phyloP scores from a whole-genome alignment of 2,888 invertebrate species.

The Choristoneura rosaceana region DNA sequence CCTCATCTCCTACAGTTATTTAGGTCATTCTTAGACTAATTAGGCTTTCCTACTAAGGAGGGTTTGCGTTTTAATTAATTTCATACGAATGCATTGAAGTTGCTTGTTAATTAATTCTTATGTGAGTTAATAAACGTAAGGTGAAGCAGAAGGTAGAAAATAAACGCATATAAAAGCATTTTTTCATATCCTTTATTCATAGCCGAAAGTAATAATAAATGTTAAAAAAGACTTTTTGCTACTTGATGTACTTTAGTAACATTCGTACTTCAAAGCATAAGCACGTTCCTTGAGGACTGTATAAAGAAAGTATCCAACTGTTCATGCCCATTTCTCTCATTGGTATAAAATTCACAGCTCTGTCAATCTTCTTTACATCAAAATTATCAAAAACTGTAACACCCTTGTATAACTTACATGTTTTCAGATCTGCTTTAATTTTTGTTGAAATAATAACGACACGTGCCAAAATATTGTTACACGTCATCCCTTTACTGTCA shows the following conservation, averaged over 20 bases:
- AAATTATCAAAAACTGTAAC: slow-evolving; percentile 48
- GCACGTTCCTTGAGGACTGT: slow-evolving; percentile 47
- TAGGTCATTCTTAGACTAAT: slow-evolving; percentile 8
- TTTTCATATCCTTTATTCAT: not conserved
- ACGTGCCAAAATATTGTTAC: slow-evolving; percentile 52
- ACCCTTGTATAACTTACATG: slow-evolving; percentile 54
- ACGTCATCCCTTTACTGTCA: slow-evolving; percentile 50
- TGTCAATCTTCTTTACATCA: slow-evolving; percentile 52
- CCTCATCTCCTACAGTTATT: not conserved
- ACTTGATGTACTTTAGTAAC: slow-evolving; percentile 21
- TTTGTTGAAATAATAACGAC: slow-evolving; percentile 46
- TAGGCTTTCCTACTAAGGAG: not conserved
- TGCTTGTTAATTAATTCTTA: not conserved
- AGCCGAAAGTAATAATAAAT: not conserved
- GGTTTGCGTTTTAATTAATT: not conserved
- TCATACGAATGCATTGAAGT: not conserved
- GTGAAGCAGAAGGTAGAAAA: not conserved
- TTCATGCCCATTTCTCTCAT: slow-evolving; percentile 52
- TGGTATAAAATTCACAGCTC: slow-evolving; percentile 51
- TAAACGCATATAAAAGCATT: not conserved
- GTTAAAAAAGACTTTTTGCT: too few relatives aligned
- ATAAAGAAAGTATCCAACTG: slow-evolving; percentile 48
- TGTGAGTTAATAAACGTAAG: too few relatives aligned
- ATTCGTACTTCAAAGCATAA: slow-evolving; percentile 23
- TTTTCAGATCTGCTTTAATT: slow-evolving; percentile 49